These are phyloP conservation scores for Shargacucullia verbasci DNA, from an alignment of 2,888 invertebrate species.

Conservation along the genomic window DNA sequence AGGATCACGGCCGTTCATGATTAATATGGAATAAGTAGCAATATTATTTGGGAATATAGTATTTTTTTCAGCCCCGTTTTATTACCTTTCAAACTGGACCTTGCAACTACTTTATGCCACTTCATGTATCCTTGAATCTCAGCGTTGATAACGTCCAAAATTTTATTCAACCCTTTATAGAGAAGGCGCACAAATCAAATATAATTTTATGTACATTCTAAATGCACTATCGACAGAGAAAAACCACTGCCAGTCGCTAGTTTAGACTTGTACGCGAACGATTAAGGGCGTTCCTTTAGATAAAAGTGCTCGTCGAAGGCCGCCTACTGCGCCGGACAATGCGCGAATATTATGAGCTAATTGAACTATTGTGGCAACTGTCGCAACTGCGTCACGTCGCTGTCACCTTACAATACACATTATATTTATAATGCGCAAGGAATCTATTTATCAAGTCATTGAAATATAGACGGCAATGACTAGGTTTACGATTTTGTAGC, in stretches of 20 bases:
- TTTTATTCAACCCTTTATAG: too few relatives aligned
- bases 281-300: constrained; percentile 62
- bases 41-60: too few relatives aligned
- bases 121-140: too few relatives aligned
- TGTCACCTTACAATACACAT: constrained; percentile 34
- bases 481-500: background rate
- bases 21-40: too few relatives aligned
- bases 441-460: constrained; percentile 40
- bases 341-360: constrained; percentile 52
- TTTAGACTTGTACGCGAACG: constrained; percentile 34
- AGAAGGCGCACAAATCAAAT: background rate
- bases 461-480: constrained; percentile 13
- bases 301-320: constrained; percentile 62
- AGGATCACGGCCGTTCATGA: too few relatives aligned
- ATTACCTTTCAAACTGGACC: too few relatives aligned
- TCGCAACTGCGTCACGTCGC: constrained; percentile 54
- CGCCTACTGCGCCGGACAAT: constrained; percentile 57
- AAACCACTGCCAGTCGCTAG: constrained; percentile 33
- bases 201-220: constrained; percentile 17
- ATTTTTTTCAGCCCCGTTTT: too few relatives aligned
- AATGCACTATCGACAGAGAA: constrained; percentile 14
- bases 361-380: constrained; percentile 49
- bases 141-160: too few relatives aligned
- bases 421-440: constrained; percentile 24
- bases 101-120: too few relatives aligned